Base-by-base conservation (phyloP, 2,888 invertebrate genomes). In the Conomelus anceps region DNA sequence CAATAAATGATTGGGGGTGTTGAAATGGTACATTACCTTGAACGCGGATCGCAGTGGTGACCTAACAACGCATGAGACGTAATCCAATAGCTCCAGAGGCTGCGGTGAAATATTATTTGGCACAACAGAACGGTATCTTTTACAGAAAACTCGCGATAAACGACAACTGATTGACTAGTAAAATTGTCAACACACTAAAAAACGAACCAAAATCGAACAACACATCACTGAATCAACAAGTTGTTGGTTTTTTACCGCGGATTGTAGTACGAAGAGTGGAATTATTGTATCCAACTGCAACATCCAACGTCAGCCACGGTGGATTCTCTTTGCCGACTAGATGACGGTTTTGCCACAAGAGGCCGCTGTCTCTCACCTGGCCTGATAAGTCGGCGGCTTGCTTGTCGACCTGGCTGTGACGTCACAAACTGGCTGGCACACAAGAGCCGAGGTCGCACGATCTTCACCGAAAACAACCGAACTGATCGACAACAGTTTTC, bases 391-490 rank as follows among this genome's bases (percentile, higher is more conserved):
- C 34, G 34, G 9, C 34, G 34, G 17, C 34, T n/a, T n/a, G n/a
- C n/a, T n/a, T 9, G 63, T 63, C 63, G 63, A 63, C 63, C n/a
- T 9, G 34, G 26, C 26, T 63, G 63, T 63, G 63, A 63, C 63
- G 63, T 63, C 63, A n/a, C 63, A 9, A 41, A 41, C 41, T 41
- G n/a, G n/a, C n/a, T n/a, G n/a, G n/a, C n/a, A n/a, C n/a, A 41
- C 11, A 17, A 63, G 3, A 63, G 26, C 88, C 89, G 89, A 23
- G 29, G 23, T 22, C 24, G 34, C 85, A 86, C 88, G 89, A 88
- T 86, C 85, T 17, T 88, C 34, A 86, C 89, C 90, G 90, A 89
- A 88, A 89, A 34, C 88, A 86, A 23, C 87, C 86, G 90, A 90
- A 86, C 63, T 89, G 24, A 7, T 84, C 88, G 63, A 84, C 34